phyloP scores from a whole-genome alignment of 1,140 invertebrate species.

The Belonocnema kinseyi region DNA sequence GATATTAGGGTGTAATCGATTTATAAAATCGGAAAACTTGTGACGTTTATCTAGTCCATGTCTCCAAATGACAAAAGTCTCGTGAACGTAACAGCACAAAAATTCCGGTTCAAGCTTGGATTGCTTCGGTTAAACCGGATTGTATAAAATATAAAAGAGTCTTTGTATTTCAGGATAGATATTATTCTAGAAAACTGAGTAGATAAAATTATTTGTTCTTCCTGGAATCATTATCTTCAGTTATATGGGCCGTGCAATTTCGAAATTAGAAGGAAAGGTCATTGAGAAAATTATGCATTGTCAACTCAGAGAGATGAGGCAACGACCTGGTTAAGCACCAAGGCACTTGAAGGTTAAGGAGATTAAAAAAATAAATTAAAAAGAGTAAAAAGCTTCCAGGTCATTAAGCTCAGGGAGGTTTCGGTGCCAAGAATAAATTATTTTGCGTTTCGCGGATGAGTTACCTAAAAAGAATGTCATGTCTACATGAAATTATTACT shows the following conservation, averaged over 20 bases:
- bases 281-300: not conserved
- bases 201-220: too few relatives aligned
- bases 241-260: not conserved
- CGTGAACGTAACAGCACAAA: too few relatives aligned
- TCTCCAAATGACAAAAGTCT: too few relatives aligned
- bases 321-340: constrained; percentile 26
- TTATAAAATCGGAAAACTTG: too few relatives aligned
- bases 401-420: constrained; percentile 1
- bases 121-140: too few relatives aligned
- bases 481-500: not conserved
- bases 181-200: too few relatives aligned
- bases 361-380: constrained; percentile 10
- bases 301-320: constrained; percentile 9
- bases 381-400: constrained; percentile 8
- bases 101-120: too few relatives aligned
- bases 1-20: too few relatives aligned
- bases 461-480: not conserved
- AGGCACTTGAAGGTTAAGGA: not conserved
- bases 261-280: constrained; percentile 23
- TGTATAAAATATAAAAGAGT: too few relatives aligned
- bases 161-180: too few relatives aligned
- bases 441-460: constrained; percentile 10
- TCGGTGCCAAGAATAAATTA: constrained; percentile 14
- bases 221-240: not conserved
- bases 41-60: too few relatives aligned